These are phyloP conservation scores for Phortica magna DNA, from an alignment of 2,888 invertebrate genomes.

Conservation along the genomic window DNA sequence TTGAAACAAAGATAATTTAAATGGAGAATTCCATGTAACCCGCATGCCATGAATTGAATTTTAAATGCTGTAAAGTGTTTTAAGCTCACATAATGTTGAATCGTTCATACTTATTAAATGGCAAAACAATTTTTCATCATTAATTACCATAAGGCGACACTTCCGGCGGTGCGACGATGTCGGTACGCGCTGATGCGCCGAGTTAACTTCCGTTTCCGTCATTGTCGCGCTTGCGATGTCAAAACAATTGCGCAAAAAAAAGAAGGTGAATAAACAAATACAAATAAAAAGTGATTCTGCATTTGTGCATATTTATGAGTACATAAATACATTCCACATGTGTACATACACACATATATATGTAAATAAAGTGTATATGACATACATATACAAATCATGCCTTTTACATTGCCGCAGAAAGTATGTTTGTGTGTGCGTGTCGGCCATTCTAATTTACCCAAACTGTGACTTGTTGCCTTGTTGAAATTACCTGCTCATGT, in stretches of 20 bases:
- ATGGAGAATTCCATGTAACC: no score
- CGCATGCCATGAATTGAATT: no score
- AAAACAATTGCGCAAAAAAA: constrained; percentile 18
- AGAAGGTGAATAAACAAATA: neutral
- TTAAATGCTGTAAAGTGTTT: no score
- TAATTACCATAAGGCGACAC: constrained; percentile 33
- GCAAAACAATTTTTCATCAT: constrained; percentile 16
- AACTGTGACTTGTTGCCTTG: constrained; percentile 10
- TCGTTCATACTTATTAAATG: no score
- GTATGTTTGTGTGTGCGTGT: neutral
- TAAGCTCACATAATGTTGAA: no score
- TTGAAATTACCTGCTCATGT: constrained; percentile 23
- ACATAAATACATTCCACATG: neutral
- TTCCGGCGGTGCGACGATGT: constrained; percentile 6
- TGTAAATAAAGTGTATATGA: no score
- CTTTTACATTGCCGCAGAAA: neutral
- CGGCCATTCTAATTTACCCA: constrained; percentile 2
- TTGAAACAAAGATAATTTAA: no score
- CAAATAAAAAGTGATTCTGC: constrained; percentile 13
- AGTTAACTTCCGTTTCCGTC: constrained; percentile 29
- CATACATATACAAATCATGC: no score
- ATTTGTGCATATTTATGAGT: neutral
- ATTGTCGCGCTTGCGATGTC: constrained; percentile 1
- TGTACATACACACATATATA: no score
- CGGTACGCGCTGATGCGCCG: neutral